A percentile compares a stretch with the other conserved stretches of the same genome.
Conservation (phyloP, 1,140 invertebrate species). For the Pachypsylla venusta region DNA sequence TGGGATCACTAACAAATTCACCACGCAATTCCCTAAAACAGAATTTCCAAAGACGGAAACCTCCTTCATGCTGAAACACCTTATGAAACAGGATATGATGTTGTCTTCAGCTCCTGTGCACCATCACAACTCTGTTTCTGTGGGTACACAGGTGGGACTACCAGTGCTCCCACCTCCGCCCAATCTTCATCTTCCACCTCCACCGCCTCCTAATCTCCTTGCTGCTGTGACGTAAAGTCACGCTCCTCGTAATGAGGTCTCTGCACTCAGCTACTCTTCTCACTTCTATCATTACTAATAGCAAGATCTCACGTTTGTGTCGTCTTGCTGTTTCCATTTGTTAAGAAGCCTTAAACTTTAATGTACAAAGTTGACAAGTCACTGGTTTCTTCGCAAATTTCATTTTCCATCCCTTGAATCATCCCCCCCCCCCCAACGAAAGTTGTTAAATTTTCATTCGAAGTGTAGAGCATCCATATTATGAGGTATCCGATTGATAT, state of each 20-base stretch:
- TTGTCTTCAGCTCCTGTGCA: slow-evolving; percentile 13
- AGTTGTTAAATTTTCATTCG: too few relatives aligned
- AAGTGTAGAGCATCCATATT: too few relatives aligned
- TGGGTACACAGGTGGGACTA: slow-evolving; percentile 26
- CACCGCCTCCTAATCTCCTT: slow-evolving; percentile 22
- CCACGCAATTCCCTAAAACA: slow-evolving; percentile 51
- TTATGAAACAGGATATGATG: slow-evolving; percentile 33
- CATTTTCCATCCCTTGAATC: too few relatives aligned
- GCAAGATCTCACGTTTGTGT: too few relatives aligned
- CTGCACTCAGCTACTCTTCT: slow-evolving; percentile 6
- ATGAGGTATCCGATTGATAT: too few relatives aligned
- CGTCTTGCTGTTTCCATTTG: too few relatives aligned
- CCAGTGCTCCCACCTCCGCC: slow-evolving; percentile 24
- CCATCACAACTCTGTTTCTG: slow-evolving; percentile 23
- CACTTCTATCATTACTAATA: slow-evolving; percentile 5
- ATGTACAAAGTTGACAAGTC: too few relatives aligned
- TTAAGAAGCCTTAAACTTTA: too few relatives aligned
- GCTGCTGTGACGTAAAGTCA: slow-evolving; percentile 26
- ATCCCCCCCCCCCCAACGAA: too few relatives aligned
- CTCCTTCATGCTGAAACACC: slow-evolving; percentile 35
- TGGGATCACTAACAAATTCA: slow-evolving; percentile 62
- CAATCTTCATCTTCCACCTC: slow-evolving; percentile 24
- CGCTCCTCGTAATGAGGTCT: slow-evolving; percentile 7
- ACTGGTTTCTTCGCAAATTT: too few relatives aligned
- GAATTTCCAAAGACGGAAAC: slow-evolving; percentile 64